Evolutionary conservation across 2,113 vertebrate genomes (phyloP), one percentile per base, ranked within the genome.

Genomic region (Channa argus): DNA sequence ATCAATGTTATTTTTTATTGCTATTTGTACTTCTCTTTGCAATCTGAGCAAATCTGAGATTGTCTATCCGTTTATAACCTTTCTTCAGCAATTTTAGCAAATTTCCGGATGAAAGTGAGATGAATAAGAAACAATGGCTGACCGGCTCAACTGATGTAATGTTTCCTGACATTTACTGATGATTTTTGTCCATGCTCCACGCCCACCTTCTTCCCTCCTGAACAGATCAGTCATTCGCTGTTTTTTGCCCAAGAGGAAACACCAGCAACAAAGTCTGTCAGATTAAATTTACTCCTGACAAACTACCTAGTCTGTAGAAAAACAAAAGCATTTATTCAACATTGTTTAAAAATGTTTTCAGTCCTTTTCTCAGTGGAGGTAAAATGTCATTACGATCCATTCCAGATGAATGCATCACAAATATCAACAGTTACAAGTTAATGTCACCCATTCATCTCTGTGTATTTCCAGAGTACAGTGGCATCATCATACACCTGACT

Each of bases 241-340:
- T 7, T 55, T 74, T 73, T 55, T 64, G 58, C 79, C 54, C 36
- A 51, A 38, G 49, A 71, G 79, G 6, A 7, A 54, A 44, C 69
- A 68, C 52, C 46, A 51, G 49, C 45, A n/a, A 73, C 49, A 51
- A 39, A 4, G 12, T 45, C 82, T 86, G 90, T 86, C 88, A 71
- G 37, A 53, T 83, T 80, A n/a, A 47, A 87, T 89, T 65, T 68
- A 72, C 70, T 63, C 47, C 55, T 7, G 43, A 82, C 63, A 63
- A 41, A 38, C 64, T 79, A 87, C 79, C 74, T 86, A 69, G 72
- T 73, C 73, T 24, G 24, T 24, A 33, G 6, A 15, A 14, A 52
- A 55, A 58, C 12, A 5, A 44, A 2, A 4, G 13, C 69, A 64
- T 62, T 46, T 60, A n/a, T 69, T 10, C 39, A 79, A 65, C 69